A percentile compares a stretch with the other conserved stretches of the same genome.
Evolutionary conservation across 2,888 invertebrate species (phyloP).

Genomic region (Isoperla grammatica): DNA sequence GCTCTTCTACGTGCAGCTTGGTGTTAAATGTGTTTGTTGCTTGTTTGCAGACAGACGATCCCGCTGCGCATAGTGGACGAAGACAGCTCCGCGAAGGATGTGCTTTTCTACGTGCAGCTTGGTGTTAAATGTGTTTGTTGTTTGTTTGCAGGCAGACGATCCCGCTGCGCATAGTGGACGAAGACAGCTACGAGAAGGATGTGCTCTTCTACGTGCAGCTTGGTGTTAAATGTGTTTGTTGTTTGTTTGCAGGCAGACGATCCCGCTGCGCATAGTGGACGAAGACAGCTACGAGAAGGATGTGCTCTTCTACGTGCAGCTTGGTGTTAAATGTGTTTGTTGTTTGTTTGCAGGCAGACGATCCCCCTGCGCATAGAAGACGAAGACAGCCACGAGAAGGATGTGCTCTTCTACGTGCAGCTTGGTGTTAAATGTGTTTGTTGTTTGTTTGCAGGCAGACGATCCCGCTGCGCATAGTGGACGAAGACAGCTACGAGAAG

Average conservation of each 20-base stretch:
- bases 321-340: too few species aligned
- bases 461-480: slow-evolving; percentile 80
- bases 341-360: slow-evolving; percentile 76
- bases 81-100: slow-evolving; percentile 96
- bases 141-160: too few species aligned
- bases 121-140: too few species aligned
- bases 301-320: background rate
- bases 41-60: slow-evolving; percentile 79
- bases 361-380: slow-evolving; percentile 85
- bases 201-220: background rate
- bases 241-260: slow-evolving; percentile 77
- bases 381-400: slow-evolving; percentile 97
- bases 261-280: slow-evolving; percentile 83
- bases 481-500: slow-evolving; percentile 98
- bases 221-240: too few species aligned
- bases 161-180: background rate
- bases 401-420: slow-evolving; percentile 88
- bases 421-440: too few species aligned
- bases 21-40: too few species aligned
- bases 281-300: slow-evolving; percentile 97
- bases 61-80: slow-evolving; percentile 86
- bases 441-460: slow-evolving; percentile 69
- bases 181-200: background rate
- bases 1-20: slow-evolving; percentile 85
- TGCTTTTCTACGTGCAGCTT: slow-evolving; percentile 86